Base-by-base conservation (phyloP, 2,797 vertebrate species). In the Enteromius unitaeniatus region DNA sequence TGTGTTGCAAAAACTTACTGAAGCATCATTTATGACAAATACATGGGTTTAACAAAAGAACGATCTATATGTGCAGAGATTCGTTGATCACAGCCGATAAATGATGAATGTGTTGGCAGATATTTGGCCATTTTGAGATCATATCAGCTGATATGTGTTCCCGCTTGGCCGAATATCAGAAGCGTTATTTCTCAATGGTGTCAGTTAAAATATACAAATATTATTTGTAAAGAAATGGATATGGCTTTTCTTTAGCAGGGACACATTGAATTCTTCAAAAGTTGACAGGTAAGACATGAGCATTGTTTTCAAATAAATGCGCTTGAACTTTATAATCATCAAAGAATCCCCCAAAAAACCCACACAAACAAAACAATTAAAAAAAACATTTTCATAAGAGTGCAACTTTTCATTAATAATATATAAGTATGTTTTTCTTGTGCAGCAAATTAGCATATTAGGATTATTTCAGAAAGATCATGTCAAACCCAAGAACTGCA, bases 61-160 rank as follows among this genome's bases (percentile, higher is more conserved):
- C 28, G 6, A 45, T 19, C 40, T 62, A 31, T 47, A 21, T 62
- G 15, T 72, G 4, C n/a, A 72, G 53, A 58, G 26, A 73, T 73
- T 49, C 1, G 37, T 45, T 70, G 28, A 19, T 58, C 40, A 13
- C 19, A 34, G 26, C 17, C 0, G 21, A 17, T 45, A 19, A 42
- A 58, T 58, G 26, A 72, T 26, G 4, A 19, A 28, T 45, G 31
- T n/a, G 53, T 81, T 79, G 72, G 28, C 26, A 34, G 19, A 53
- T 47, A 6, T 79, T 26, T 68, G 31, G 21, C 47, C 49, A 53
- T 60, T 81, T 72, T 81, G 19, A 15, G 23, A 47, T 73, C 42
- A 15, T 3, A 40, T 76, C 34, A 26, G 13, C n/a, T 15, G 10
- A 75, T 31, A 31, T 3, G 3, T 51, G 47, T 51, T 17, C 45